These are phyloP conservation scores for Microctenopoma lineatum DNA, from an alignment of 2,797 vertebrate species.

Conservation along the genomic window DNA sequence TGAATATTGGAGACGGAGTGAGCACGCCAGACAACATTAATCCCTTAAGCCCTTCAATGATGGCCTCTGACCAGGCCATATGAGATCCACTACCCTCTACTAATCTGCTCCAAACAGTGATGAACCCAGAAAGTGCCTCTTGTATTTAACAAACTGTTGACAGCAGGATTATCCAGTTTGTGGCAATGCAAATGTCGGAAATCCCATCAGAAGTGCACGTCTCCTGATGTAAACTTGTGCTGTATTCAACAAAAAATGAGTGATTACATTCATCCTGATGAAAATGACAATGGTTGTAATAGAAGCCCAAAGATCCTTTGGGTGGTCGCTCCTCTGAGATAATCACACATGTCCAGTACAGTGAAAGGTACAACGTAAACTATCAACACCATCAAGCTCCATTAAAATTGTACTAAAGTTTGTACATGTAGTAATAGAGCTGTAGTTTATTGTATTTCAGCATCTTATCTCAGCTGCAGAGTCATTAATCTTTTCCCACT, in stretches of 20 bases:
- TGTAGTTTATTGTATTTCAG: constrained; percentile 5
- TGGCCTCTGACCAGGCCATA: constrained; percentile 86
- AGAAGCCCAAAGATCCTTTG: constrained; percentile 16
- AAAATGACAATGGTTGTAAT: constrained; percentile 26
- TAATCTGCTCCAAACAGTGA: constrained; percentile 86
- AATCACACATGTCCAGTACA: constrained; percentile 24
- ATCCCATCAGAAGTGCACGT: constrained; percentile 63
- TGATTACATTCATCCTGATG: constrained; percentile 48
- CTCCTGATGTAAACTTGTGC: constrained; percentile 57
- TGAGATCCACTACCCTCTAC: constrained; percentile 84
- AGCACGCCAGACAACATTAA: constrained; percentile 79
- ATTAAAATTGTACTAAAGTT: constrained; percentile 2
- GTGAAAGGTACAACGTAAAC: background rate
- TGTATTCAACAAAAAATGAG: constrained; percentile 36
- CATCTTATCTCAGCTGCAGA: background rate
- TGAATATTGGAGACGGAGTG: constrained; percentile 78
- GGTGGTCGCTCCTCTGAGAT: constrained; percentile 45
- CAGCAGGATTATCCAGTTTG: constrained; percentile 81
- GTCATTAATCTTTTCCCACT: background rate
- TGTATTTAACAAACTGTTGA: constrained; percentile 84
- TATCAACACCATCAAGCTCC: background rate
- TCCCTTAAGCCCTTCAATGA: constrained; percentile 86
- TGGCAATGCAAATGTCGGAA: constrained; percentile 73
- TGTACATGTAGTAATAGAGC: background rate
- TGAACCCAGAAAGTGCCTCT: constrained; percentile 85